These are phyloP conservation scores for Cochlearius cochlearius DNA, from an alignment of 2,113 vertebrate genomes.

Conservation along the genomic window DNA sequence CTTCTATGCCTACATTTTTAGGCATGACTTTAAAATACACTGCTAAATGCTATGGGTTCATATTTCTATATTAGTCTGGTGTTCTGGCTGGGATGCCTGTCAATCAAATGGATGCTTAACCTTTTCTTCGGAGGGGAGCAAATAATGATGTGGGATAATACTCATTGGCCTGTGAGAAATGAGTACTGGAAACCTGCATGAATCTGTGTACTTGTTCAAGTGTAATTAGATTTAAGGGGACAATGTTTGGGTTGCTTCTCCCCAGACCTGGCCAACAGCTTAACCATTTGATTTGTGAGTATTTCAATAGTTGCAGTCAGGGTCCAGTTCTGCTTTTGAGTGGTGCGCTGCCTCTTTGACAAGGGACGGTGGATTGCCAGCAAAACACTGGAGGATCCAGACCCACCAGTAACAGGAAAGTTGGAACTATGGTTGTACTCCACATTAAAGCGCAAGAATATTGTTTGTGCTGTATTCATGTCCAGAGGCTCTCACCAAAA, in stretches of 20 bases:
- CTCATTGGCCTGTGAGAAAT: background rate
- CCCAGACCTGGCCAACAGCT: background rate
- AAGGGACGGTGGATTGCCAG: background rate
- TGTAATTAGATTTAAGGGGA: background rate
- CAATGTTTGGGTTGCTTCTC: background rate
- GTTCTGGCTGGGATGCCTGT: background rate
- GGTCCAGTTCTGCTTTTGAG: background rate
- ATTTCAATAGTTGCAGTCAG: background rate
- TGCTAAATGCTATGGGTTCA: background rate
- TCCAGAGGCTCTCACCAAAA: background rate
- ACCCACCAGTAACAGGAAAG: background rate
- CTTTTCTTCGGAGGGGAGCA: background rate
- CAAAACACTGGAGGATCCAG: background rate
- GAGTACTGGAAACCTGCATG: background rate
- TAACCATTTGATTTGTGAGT: background rate
- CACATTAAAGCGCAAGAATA: background rate
- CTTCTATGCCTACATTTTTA: constrained; percentile 15
- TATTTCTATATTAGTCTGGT: background rate
- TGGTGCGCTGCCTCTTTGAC: background rate
- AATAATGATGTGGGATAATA: background rate
- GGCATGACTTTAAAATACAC: constrained; percentile 4
- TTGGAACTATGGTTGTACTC: accelerated
- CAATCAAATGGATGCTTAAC: constrained; percentile 3
- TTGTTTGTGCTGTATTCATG: background rate
- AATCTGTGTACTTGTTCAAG: background rate